Evolutionary conservation across 2,113 vertebrate species (phyloP), one percentile per base, ranked within the genome.

Genomic region (Sarotherodon lohbergeri): DNA sequence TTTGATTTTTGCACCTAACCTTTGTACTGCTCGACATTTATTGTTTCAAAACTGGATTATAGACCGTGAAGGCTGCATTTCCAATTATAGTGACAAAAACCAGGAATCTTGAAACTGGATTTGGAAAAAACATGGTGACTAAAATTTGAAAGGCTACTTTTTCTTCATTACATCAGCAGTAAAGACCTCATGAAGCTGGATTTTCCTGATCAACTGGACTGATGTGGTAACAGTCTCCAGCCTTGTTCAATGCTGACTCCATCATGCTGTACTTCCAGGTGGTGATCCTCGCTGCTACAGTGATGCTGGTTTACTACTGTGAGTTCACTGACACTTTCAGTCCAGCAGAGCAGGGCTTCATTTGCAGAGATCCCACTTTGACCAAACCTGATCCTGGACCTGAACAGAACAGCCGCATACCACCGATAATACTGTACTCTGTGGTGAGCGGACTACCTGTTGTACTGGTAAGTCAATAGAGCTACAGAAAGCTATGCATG

Each of bases 181-280:
- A 73, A 59, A 34, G 43, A 83, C 4, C 12, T 29, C 9, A 32
- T 32, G 9, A 71, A 50, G 41, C 71, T 50, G 73, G 39, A 73
- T 46, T 43, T 68, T 78, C 27, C 43, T 13, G 46, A 34, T 12
- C 68, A 3, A 10, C 52, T 68, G 32, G 68, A 39, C 13, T 27
- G 4, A 32, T 2, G 73, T 83, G 83, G 78, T 80, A 87, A 46
- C 78, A 12, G 61, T 13, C 5, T 24, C 13, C 9, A 50, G 17
- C 10, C 19, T 12, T 36, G 22, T 78, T 7, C 3, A 14, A 27
- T 9, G 79, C 34, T 11, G n/a, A 10, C 41, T 0, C 4, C 36
- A 92, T 83, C 95, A 98, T 98, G 98, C 96, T 98, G 89, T 98
- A 98, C 96, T 98, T 98, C 95, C 98, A 98, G 97, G 95, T 97